phyloP scores from a whole-genome alignment of 2,113 vertebrate genomes.

The Tauraco erythrolophus region DNA sequence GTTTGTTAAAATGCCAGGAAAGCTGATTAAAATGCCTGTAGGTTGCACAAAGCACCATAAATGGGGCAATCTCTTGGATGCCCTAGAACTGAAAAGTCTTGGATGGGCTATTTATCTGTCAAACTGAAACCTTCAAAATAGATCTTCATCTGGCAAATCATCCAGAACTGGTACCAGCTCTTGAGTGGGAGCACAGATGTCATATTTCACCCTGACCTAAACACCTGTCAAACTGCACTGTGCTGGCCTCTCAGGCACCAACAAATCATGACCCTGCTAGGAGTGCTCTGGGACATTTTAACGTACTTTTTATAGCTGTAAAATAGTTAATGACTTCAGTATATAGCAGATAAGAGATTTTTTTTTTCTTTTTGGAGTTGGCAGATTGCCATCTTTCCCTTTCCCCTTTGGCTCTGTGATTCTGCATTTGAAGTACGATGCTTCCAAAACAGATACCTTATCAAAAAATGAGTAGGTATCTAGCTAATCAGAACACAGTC shows the following conservation, averaged over 20 bases:
- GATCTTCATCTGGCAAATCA: slow-evolving; percentile 26
- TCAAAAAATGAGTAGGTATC: neutral
- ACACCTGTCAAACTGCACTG: slow-evolving; percentile 1
- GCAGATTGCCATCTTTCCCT: neutral
- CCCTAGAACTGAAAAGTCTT: neutral
- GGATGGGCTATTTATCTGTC: neutral
- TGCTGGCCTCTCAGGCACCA: slow-evolving; percentile 1
- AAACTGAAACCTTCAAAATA: neutral
- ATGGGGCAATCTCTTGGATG: neutral
- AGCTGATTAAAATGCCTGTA: slow-evolving; percentile 13
- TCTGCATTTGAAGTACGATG: neutral
- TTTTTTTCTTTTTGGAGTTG: neutral
- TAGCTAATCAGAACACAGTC: neutral
- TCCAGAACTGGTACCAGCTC: slow-evolving; percentile 6
- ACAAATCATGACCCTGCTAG: neutral
- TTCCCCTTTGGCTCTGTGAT: neutral
- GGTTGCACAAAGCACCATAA: neutral
- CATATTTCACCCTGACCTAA: slow-evolving; percentile 24
- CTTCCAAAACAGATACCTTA: neutral
- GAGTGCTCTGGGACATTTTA: neutral
- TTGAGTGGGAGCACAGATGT: neutral
- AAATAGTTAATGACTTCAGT: slow-evolving; percentile 32
- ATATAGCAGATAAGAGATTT: neutral
- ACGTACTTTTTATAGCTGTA: neutral
- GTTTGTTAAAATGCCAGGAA: slow-evolving; percentile 2